Percentiles rank a stretch among this genome's conserved stretches.
These are phyloP conservation scores for Anthopleura xanthogrammica DNA, from an alignment of 92 coral and sea anemone species.

Conservation along the genomic window DNA sequence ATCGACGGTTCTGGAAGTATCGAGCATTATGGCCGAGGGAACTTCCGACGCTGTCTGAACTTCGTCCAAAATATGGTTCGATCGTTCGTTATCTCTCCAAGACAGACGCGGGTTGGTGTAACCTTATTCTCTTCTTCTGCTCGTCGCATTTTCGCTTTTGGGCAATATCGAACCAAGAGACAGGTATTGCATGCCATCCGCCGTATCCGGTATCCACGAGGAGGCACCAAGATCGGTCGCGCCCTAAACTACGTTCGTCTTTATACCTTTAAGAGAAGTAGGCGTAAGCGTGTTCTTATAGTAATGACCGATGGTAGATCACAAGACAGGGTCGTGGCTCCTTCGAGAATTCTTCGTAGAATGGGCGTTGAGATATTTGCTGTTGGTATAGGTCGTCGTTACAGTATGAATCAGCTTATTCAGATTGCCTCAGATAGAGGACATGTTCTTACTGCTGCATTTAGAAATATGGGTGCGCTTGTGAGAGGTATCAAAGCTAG, in stretches of 20 bases:
- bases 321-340: conserved; percentile 46
- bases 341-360: conserved; percentile 62
- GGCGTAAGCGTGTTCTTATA: conserved; percentile 39
- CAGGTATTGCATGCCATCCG: conserved; percentile 53
- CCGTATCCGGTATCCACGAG: conserved; percentile 58
- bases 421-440: conserved; percentile 66
- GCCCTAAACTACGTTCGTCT: conserved; percentile 47
- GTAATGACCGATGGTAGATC: conserved; percentile 68
- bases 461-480: conserved; percentile 55
- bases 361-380: conserved; percentile 62
- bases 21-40: conserved; percentile 49
- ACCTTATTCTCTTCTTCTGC: conserved; percentile 49
- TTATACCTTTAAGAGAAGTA: conserved; percentile 39
- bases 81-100: conserved; percentile 55
- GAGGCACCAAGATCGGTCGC: conserved; percentile 67
- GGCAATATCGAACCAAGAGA: conserved; percentile 25
- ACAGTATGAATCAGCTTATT: conserved; percentile 61
- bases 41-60: conserved; percentile 68
- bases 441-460: conserved; percentile 60
- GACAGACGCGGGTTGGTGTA: conserved; percentile 49
- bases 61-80: conserved; percentile 55
- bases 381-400: conserved; percentile 65
- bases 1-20: conserved; percentile 85
- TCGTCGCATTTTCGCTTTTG: conserved; percentile 39
- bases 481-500: conserved; percentile 50